Conservation (phyloP, 2,888 invertebrate species). For the Tipula vernalis region DNA sequence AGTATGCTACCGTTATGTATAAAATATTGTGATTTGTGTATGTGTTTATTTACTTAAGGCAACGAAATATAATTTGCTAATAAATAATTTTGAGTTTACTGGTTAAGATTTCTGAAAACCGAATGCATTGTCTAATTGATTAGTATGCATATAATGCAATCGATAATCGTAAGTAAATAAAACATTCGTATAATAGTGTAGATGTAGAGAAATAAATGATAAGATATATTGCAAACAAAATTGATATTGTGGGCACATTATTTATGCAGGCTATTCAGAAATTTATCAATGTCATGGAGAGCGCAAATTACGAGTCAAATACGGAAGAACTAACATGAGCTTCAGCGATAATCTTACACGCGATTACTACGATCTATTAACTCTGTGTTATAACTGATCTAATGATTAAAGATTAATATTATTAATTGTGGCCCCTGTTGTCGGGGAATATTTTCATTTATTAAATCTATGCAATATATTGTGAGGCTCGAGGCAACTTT, state of each 20-base stretch:
- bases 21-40: background rate
- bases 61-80: background rate
- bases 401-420: too few relatives aligned
- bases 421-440: too few relatives aligned
- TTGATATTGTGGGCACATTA: background rate
- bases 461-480: too few relatives aligned
- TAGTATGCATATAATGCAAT: background rate
- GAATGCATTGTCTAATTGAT: background rate
- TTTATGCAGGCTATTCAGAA: background rate
- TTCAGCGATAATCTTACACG: background rate
- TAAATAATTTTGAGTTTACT: too few relatives aligned
- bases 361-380: background rate
- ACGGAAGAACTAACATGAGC: background rate
- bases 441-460: too few relatives aligned
- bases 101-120: too few relatives aligned
- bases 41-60: background rate
- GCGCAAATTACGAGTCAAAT: background rate
- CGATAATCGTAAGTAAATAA: background rate
- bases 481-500: too few relatives aligned
- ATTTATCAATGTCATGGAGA: background rate
- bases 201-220: background rate
- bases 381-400: too few relatives aligned
- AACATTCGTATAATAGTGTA: background rate
- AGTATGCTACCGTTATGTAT: background rate
- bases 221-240: background rate